These are phyloP conservation scores for Amphipyra berbera DNA, from an alignment of 2,888 invertebrate species.

Conservation along the genomic window DNA sequence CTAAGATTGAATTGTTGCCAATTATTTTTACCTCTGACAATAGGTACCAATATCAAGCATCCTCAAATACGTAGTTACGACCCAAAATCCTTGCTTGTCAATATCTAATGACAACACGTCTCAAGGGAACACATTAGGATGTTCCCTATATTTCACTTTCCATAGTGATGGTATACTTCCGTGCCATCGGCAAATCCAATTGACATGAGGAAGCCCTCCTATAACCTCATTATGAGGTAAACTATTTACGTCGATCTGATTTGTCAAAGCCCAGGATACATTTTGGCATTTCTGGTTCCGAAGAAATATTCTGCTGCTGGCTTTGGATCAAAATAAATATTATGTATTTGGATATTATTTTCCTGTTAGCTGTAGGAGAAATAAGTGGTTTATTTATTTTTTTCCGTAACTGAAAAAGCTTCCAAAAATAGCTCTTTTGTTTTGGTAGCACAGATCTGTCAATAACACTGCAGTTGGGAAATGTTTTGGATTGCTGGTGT, in stretches of 20 bases:
- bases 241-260: slow-evolving; percentile 58
- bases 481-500: too few species aligned
- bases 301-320: slow-evolving; percentile 5
- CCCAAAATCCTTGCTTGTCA: not conserved
- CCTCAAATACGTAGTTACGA: not conserved
- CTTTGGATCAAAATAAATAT: slow-evolving; percentile 19
- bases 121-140: slow-evolving; percentile 5
- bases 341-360: slow-evolving; percentile 13
- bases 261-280: slow-evolving; percentile 33
- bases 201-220: slow-evolving; percentile 39
- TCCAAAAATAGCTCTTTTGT: not conserved
- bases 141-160: slow-evolving; percentile 12
- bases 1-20: too few species aligned
- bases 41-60: too few species aligned
- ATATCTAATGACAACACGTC: slow-evolving; percentile 2
- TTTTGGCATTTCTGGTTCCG: slow-evolving; percentile 13
- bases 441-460: not conserved
- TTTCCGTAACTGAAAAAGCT: not conserved
- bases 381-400: not conserved
- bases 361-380: slow-evolving; percentile 1
- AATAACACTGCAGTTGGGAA: not conserved
- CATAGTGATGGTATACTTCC: slow-evolving; percentile 21
- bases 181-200: slow-evolving; percentile 47
- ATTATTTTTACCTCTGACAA: too few species aligned
- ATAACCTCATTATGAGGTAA: slow-evolving; percentile 52